phyloP scores from a whole-genome alignment of 2,888 invertebrate species.

The Campoletis raptor region DNA sequence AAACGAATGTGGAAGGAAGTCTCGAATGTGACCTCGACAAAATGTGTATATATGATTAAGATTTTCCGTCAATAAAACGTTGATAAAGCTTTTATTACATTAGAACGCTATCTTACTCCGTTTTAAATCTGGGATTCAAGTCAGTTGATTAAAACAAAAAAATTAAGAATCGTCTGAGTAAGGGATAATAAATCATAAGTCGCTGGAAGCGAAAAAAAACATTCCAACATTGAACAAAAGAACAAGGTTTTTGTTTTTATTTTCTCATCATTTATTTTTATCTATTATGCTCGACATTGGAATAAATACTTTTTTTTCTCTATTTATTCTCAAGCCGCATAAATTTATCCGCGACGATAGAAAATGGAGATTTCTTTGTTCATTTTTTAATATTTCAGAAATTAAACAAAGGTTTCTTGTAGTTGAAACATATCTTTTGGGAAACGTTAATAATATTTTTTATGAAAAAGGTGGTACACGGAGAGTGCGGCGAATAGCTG shows the following conservation, averaged over 20 bases:
- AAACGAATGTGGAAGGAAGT: background rate
- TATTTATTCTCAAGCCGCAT: too few relatives aligned
- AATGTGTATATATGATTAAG: constrained; percentile 72
- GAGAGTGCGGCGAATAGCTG: too few relatives aligned
- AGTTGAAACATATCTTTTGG: too few relatives aligned
- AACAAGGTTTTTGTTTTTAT: background rate
- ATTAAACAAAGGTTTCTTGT: too few relatives aligned
- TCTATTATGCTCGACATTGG: background rate
- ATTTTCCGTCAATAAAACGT: constrained; percentile 74
- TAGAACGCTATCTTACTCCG: constrained; percentile 21
- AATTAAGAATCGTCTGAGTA: background rate
- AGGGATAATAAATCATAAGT: background rate
- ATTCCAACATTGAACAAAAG: background rate
- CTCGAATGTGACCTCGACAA: background rate
- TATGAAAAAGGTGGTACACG: too few relatives aligned
- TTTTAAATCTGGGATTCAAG: background rate
- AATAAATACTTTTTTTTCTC: background rate
- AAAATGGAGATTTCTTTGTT: too few relatives aligned
- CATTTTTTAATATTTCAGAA: too few relatives aligned
- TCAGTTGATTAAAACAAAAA: background rate
- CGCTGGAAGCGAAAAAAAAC: background rate
- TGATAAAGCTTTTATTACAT: constrained; percentile 71
- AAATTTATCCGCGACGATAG: too few relatives aligned
- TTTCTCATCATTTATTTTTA: background rate
- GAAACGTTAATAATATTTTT: too few relatives aligned